Evolutionary conservation across 2,113 vertebrate species (phyloP).

Genomic region (Prolemur simus): DNA sequence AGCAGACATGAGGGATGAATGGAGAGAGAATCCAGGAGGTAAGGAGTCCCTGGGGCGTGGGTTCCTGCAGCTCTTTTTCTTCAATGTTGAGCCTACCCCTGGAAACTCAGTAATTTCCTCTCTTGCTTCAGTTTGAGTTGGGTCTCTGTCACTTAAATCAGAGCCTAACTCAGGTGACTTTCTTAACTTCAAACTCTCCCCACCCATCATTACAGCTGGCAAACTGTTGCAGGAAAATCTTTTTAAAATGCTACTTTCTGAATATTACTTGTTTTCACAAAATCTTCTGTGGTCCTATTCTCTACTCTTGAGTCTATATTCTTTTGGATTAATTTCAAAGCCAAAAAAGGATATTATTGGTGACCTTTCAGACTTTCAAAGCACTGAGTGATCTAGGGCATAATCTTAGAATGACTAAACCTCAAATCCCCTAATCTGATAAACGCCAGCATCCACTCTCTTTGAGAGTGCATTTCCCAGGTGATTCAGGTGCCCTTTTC

Average conservation of each 20-base stretch:
- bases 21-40: not conserved
- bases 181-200: not conserved
- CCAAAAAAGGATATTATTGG: not conserved
- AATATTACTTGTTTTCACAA: not conserved
- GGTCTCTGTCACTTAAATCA: not conserved
- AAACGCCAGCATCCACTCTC: not conserved
- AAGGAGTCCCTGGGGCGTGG: not conserved
- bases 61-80: not conserved
- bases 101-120: not conserved
- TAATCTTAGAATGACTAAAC: not conserved
- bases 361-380: not conserved
- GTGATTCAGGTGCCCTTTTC: not conserved
- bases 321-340: slow-evolving; percentile 20
- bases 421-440: not conserved
- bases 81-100: not conserved
- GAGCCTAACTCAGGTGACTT: not conserved
- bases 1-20: not conserved
- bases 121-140: not conserved
- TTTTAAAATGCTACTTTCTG: not conserved
- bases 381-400: not conserved
- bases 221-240: not conserved
- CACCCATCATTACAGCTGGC: not conserved
- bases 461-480: not conserved
- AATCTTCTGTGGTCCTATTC: not conserved
- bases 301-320: not conserved